These are phyloP conservation scores for Acrossocheilus wenchowensis DNA, from an alignment of 2,797 vertebrate genomes.

Conservation along the genomic window DNA sequence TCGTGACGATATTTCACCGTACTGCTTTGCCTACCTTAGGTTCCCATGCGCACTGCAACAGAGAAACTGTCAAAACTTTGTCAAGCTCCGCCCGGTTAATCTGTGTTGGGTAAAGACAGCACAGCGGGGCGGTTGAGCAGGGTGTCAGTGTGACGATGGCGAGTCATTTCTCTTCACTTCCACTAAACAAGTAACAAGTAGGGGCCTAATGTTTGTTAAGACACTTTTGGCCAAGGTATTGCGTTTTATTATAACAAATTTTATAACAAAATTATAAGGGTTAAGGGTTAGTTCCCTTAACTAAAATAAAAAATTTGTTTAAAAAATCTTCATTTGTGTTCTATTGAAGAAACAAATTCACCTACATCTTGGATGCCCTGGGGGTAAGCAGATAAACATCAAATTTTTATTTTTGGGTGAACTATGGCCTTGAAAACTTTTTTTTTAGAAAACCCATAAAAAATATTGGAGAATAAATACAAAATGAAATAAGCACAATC, in stretches of 20 bases:
- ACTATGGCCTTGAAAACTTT: background rate
- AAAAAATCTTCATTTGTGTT: too few species aligned
- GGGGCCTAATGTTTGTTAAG: background rate
- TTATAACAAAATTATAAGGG: too few species aligned
- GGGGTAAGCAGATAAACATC: too few species aligned
- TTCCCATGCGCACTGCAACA: background rate
- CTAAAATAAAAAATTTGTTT: too few species aligned
- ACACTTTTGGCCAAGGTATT: background rate
- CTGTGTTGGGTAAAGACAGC: background rate
- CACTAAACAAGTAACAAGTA: background rate
- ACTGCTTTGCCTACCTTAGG: slow-evolving; percentile 6
- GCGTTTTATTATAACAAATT: background rate
- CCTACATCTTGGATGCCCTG: too few species aligned
- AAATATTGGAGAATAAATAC: background rate
- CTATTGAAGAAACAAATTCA: too few species aligned
- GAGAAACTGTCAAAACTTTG: slow-evolving; percentile 33
- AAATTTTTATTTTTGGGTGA: too few species aligned
- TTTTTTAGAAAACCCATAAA: background rate
- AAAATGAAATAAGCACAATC: background rate
- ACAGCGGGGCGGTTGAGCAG: background rate
- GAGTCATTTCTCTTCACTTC: background rate
- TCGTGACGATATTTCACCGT: background rate
- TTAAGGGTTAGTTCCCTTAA: background rate
- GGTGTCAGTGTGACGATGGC: background rate
- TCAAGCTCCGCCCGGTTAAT: slow-evolving; percentile 14